These are phyloP conservation scores for Leptinotarsa texana DNA, from an alignment of 1,140 invertebrate species.

Conservation along the genomic window DNA sequence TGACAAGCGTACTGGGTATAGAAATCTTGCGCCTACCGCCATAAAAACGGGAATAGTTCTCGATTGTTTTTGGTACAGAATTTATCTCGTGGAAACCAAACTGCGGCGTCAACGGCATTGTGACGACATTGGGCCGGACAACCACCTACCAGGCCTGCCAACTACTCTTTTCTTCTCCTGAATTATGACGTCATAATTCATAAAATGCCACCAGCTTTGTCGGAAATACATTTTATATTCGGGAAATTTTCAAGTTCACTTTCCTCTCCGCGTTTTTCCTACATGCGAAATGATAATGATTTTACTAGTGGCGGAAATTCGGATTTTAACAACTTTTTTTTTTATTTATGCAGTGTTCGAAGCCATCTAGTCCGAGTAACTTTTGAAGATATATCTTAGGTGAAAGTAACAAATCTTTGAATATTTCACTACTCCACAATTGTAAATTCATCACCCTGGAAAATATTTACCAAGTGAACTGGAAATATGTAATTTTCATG, in stretches of 20 bases:
- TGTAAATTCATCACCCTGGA: too few relatives aligned
- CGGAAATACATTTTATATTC: slow-evolving; percentile 45
- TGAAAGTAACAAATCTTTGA: too few relatives aligned
- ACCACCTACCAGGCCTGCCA: slow-evolving; percentile 25
- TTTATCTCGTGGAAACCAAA: slow-evolving; percentile 24
- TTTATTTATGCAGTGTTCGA: background rate
- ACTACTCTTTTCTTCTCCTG: slow-evolving; percentile 31
- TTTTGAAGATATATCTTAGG: too few relatives aligned
- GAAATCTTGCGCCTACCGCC: background rate
- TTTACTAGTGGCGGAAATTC: background rate
- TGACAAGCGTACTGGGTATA: background rate
- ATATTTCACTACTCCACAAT: too few relatives aligned
- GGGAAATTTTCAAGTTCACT: slow-evolving; percentile 19
- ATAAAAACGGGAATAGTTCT: slow-evolving; percentile 4
- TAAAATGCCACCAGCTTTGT: slow-evolving; percentile 38
- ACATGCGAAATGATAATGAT: background rate
- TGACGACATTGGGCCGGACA: slow-evolving; percentile 22
- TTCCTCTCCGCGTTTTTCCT: slow-evolving; percentile 13
- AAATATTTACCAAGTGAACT: too few relatives aligned
- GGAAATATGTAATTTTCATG: too few relatives aligned
- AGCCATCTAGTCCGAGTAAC: too few relatives aligned
- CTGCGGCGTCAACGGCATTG: background rate
- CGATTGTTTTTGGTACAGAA: slow-evolving; percentile 13
- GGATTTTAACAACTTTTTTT: background rate
- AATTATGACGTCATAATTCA: slow-evolving; percentile 47